These are phyloP conservation scores for Cryptocheilus praepositus DNA, from an alignment of 2,888 invertebrate genomes.

Conservation along the genomic window DNA sequence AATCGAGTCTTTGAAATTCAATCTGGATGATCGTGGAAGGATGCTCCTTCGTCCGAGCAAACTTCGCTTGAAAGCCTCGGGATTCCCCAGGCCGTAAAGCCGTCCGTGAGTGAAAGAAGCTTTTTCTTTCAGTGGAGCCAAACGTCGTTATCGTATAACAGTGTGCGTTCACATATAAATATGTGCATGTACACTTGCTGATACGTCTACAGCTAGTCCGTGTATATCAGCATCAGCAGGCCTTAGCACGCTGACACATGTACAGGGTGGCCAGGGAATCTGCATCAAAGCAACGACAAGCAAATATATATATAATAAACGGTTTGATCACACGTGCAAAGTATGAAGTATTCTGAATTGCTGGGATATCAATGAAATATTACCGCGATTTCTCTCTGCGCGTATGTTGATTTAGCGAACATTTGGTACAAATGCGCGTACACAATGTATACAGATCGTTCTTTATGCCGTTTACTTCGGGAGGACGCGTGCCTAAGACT, in stretches of 20 bases:
- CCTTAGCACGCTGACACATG: too few relatives aligned
- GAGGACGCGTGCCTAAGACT: slow-evolving; percentile 50
- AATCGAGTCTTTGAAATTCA: slow-evolving; percentile 16
- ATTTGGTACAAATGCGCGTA: slow-evolving; percentile 4
- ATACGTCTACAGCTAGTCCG: not conserved
- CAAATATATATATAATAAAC: too few relatives aligned
- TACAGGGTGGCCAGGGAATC: too few relatives aligned
- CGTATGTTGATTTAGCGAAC: not conserved
- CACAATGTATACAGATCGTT: not conserved
- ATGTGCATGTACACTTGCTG: not conserved
- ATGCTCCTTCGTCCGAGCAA: slow-evolving; percentile 5
- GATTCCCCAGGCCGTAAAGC: slow-evolving; percentile 19
- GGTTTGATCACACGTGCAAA: too few relatives aligned
- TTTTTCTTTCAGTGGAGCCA: slow-evolving; percentile 8
- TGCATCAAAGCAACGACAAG: too few relatives aligned
- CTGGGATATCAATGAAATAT: too few relatives aligned
- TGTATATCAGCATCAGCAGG: not conserved
- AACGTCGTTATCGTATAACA: not conserved
- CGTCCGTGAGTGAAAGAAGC: not conserved
- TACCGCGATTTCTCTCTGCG: too few relatives aligned
- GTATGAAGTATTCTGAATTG: too few relatives aligned
- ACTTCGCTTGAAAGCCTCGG: slow-evolving; percentile 10
- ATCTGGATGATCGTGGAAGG: slow-evolving; percentile 21
- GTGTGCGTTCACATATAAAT: not conserved
- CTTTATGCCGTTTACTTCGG: slow-evolving; percentile 36